Percentiles rank a stretch among this genome's conserved stretches.
phyloP scores from a whole-genome alignment of 2,888 invertebrate species.

The Ptychoptera contaminata region DNA sequence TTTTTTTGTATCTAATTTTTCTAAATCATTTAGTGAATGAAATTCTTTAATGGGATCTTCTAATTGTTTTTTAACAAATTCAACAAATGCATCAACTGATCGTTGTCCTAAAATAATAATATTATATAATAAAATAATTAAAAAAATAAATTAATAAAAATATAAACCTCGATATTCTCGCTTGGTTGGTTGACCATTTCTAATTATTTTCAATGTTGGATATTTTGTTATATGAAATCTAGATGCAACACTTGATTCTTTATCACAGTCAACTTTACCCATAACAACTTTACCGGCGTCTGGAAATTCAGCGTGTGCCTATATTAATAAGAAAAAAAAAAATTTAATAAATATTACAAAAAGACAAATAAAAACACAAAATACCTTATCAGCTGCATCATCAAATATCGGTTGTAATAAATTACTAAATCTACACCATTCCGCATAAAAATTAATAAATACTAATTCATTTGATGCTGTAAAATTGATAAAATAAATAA shows the following conservation, averaged over 20 bases:
- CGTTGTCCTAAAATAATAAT: slow-evolving; percentile 35
- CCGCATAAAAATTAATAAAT: slow-evolving; percentile 97
- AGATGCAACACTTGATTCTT: slow-evolving; percentile 70
- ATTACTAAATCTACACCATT: slow-evolving; percentile 99
- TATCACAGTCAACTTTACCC: slow-evolving; percentile 95
- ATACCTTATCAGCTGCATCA: slow-evolving; percentile 80
- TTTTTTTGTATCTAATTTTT: slow-evolving; percentile 60
- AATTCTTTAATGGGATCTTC: slow-evolving; percentile 75
- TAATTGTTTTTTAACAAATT: slow-evolving; percentile 78
- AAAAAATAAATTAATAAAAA: slow-evolving; percentile 20
- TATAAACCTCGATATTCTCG: slow-evolving; percentile 66
- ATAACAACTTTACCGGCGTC: slow-evolving; percentile 74
- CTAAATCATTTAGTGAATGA: slow-evolving; percentile 51
- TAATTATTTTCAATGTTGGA: slow-evolving; percentile 89
- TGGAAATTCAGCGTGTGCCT: slow-evolving; percentile 51
- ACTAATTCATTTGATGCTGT: slow-evolving; percentile 91
- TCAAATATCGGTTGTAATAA: slow-evolving; percentile 92
- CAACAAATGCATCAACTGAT: slow-evolving; percentile 77
- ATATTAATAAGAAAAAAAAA: background rate
- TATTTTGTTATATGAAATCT: slow-evolving; percentile 96
- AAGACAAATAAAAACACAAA: background rate
- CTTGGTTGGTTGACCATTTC: slow-evolving; percentile 80
- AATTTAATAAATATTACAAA: background rate
- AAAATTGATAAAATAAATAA: slow-evolving; percentile 25
- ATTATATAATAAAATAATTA: background rate